Evolutionary conservation across 1,140 invertebrate genomes (phyloP).

Genomic region (Popillia japonica): DNA sequence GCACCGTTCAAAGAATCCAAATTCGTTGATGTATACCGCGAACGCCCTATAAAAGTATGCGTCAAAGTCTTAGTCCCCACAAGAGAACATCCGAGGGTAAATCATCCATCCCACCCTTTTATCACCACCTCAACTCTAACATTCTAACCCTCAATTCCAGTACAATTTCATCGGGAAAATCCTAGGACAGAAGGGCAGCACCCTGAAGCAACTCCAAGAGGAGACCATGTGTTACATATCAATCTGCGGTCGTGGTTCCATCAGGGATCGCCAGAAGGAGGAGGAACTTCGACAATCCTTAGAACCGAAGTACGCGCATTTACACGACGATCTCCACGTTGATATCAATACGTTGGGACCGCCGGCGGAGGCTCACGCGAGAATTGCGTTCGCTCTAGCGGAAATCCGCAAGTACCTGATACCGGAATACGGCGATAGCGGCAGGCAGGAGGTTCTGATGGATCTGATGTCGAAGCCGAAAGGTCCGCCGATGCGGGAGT

Average conservation of each 20-base stretch:
- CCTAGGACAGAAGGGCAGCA: constrained; percentile 89
- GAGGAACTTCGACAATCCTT: constrained; percentile 84
- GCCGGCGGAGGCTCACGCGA: constrained; percentile 86
- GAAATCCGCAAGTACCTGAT: constrained; percentile 80
- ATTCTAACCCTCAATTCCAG: constrained; percentile 62
- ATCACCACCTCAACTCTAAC: no score
- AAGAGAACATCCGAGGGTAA: constrained; percentile 83
- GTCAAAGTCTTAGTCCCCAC: constrained; percentile 84
- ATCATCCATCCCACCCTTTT: constrained; percentile 31
- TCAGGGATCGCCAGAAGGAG: constrained; percentile 90
- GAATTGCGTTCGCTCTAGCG: constrained; percentile 84
- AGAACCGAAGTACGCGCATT: constrained; percentile 90
- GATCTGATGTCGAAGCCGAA: constrained; percentile 4
- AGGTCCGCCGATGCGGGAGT: constrained; percentile 76
- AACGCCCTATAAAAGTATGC: constrained; percentile 82
- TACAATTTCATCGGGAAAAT: constrained; percentile 95
- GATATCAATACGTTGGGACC: constrained; percentile 87
- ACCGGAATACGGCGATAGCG: constrained; percentile 85
- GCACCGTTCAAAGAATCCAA: constrained; percentile 46
- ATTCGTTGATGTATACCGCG: constrained; percentile 78
- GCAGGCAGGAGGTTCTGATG: constrained; percentile 70
- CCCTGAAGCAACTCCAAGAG: constrained; percentile 88
- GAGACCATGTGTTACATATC: constrained; percentile 94
- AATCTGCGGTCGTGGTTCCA: constrained; percentile 87
- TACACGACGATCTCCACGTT: constrained; percentile 89